phyloP scores from a whole-genome alignment of 2,888 invertebrate genomes.

The Nephrotoma appendiculata region DNA sequence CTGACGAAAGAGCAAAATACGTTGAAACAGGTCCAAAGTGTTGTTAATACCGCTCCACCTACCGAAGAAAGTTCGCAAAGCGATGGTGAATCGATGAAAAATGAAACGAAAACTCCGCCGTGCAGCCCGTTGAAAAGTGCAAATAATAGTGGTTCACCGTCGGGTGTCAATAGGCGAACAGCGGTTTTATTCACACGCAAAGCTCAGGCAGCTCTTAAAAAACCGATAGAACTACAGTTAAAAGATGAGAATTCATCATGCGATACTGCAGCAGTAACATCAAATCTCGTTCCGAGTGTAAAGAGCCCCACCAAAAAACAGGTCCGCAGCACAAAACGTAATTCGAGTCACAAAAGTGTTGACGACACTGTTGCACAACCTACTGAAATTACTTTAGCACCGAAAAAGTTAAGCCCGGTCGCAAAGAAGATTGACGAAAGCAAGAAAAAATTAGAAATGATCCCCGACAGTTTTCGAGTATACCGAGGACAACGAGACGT shows the following conservation, averaged over 20 bases:
- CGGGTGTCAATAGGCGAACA: constrained; percentile 37
- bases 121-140: constrained; percentile 30
- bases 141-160: constrained; percentile 24
- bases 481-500: constrained; percentile 34
- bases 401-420: not conserved
- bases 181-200: constrained; percentile 67
- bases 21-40: not conserved
- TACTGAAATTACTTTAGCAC: not conserved
- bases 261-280: constrained; percentile 6
- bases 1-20: constrained; percentile 24
- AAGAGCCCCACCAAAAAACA: constrained; percentile 28
- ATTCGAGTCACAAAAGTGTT: constrained; percentile 19
- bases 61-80: constrained; percentile 28
- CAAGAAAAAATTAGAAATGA: constrained; percentile 17
- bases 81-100: constrained; percentile 13
- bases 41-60: not conserved
- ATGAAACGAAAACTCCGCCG: constrained; percentile 27
- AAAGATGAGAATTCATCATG: constrained; percentile 15
- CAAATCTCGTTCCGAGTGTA: constrained; percentile 10
- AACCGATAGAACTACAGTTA: constrained; percentile 19
- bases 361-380: not conserved
- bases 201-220: constrained; percentile 41
- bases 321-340: constrained; percentile 22
- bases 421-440: not conserved
- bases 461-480: constrained; percentile 37